A percentile compares a stretch with the other conserved stretches of the same genome.
Evolutionary conservation across 2,797 vertebrate genomes (phyloP).

Genomic region (Sebastes kiyomatsui): DNA sequence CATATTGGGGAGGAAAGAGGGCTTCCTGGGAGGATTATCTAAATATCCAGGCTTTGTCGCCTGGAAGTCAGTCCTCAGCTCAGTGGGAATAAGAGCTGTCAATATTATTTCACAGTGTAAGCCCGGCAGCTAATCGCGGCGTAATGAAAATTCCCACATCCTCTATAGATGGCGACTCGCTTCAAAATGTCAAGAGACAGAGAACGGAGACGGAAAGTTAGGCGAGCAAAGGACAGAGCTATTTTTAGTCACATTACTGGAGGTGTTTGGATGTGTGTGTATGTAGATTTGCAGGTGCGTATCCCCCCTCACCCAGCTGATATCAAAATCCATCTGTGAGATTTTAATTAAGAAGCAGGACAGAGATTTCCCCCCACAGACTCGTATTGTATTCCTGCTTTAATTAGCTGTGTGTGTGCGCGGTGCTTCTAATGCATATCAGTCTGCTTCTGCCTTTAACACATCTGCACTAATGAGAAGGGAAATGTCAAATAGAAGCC

Average conservation of each 20-base stretch:
- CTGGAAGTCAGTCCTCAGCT: conserved; percentile 53
- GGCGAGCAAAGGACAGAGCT: conserved; percentile 46
- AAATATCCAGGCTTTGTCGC: conserved; percentile 61
- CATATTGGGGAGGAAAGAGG: conserved; percentile 47
- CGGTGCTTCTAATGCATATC: neutral
- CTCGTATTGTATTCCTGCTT: conserved; percentile 7
- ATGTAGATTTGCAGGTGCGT: conserved; percentile 19
- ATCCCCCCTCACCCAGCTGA: neutral
- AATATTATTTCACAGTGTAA: conserved; percentile 67
- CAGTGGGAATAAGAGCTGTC: conserved; percentile 59
- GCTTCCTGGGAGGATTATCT: conserved; percentile 68
- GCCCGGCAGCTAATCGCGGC: conserved; percentile 53
- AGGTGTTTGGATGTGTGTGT: neutral
- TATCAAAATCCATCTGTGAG: conserved; percentile 41
- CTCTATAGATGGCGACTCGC: conserved; percentile 37
- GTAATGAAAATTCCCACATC: conserved; percentile 65
- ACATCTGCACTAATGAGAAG: conserved; percentile 38
- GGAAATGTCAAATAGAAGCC: conserved; percentile 36
- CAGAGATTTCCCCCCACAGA: conserved; percentile 15
- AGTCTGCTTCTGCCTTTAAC: neutral
- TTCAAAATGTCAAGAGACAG: conserved; percentile 68
- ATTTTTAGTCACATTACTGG: conserved; percentile 18
- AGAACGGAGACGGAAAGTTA: conserved; percentile 25
- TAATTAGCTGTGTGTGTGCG: conserved; percentile 29
- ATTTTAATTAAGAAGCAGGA: conserved; percentile 50